Evolutionary conservation across 2,888 invertebrate genomes (phyloP), one percentile per base, ranked within the genome.

Genomic region (Hermaeophaga mercurialis): DNA sequence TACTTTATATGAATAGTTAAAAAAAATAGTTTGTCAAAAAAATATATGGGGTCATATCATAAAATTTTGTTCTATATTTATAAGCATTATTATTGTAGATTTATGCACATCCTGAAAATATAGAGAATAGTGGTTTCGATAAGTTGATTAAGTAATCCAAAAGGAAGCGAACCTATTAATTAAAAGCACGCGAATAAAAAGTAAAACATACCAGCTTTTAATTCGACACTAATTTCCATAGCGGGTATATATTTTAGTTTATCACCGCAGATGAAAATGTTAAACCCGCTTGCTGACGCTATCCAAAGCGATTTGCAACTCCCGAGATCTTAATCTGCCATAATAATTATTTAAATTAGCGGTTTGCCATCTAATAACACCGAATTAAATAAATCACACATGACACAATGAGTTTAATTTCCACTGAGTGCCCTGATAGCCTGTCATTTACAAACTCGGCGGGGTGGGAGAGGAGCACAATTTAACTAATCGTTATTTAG

Each of bases 371-470:
- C 54, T 39, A 46, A 46, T 45, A 38, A 46, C 54, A 53, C 34
- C 33, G 22, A 44, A 53, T 53, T 45, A 44, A 45, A 53, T 44
- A 53, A 53, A 53, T 53, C 49, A 50, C 49, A 50, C 49, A 41
- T 50, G 49, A 50, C 49, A 31, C 41, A 41, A 36, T 41, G 39
- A 26, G 49, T 50, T 50, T 50, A 50, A 50, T 50, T 50, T 28
- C 31, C 49, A 9, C 22, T 7, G 15, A 41, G 41, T 41, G 18
- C 38, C 15, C 49, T 41, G 49, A 41, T 50, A 50, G 28, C 19
- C 41, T 31, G 49, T 50, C 49, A 50, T 50, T 50, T 50, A 8
- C 39, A 50, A 31, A 39, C 8, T 17, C 31, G 14, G 9, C 33
- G 11, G 14, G 33, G 33, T 11, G 33, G 2, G 14, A 33, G 28